Evolutionary conservation across 2,888 invertebrate genomes (phyloP), one percentile per base, ranked within the genome.

Genomic region (Chymomyza caudatula): DNA sequence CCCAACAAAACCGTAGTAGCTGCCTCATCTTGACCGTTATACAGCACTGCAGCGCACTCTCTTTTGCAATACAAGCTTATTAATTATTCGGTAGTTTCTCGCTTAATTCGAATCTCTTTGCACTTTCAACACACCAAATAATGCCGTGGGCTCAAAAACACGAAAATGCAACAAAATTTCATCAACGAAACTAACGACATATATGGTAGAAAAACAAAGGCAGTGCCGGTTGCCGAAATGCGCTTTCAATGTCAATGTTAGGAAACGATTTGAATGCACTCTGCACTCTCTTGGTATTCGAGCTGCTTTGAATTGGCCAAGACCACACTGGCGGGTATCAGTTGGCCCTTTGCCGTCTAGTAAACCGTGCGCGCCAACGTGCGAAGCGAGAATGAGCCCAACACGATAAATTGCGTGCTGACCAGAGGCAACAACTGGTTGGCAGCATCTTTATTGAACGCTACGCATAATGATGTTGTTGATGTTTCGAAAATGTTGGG

Each of bases 321-420:
- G 29, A 37, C 29, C 29, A 37, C 29, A 37, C 29, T 37, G 29
- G n/a, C n/a, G n/a, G n/a, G 29, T 37, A 37, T 11, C 29, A 37
- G 29, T 37, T 2, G 5, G 29, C 23, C 25, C 15, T 25, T 22
- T 58, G 37, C 19, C 55, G 52, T 22, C 55, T 67, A 69, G 56
- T 64, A 73, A 81, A 80, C 85, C 77, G 78, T 70, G 63, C 78
- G 67, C 78, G 67, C 47, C 78, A 70, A 79, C 76, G 72, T 78
- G 69, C 76, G 70, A 67, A 76, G 70, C 68, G 69, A 77, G 79
- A 88, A 87, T 88, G 57, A 65, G 65, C 68, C 69, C 65, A 69
- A 67, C 63, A 58, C 54, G 63, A 72, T 11, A 37, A 37, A 11
- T 6, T 37, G 37, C 37, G 11, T 19, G 19, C 51, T 51, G 51